These are phyloP conservation scores for Patiria pectinifera DNA, from an alignment of 53 echinoderm and acorn worm species.

Conservation along the genomic window DNA sequence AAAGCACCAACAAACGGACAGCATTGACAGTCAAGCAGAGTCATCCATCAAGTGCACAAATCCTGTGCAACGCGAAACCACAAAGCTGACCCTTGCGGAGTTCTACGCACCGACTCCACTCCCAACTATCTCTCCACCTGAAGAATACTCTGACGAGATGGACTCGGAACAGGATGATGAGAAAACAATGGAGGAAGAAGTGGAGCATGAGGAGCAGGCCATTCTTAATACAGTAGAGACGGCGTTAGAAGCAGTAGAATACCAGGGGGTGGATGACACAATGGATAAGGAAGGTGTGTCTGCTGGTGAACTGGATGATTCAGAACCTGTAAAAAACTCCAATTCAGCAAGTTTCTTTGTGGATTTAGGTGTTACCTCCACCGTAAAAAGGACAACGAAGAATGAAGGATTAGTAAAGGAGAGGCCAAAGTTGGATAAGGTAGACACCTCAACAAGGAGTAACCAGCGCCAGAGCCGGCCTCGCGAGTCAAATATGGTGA, in stretches of 20 bases:
- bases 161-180: conserved; percentile 18
- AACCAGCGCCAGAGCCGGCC: conserved; percentile 17
- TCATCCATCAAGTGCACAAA: neutral
- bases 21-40: neutral
- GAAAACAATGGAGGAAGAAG: neutral
- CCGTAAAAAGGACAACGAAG: neutral
- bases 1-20: neutral
- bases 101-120: conserved; percentile 95
- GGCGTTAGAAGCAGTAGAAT: conserved; percentile 11
- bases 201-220: conserved; percentile 19
- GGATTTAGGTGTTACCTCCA: neutral
- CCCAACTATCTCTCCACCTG: conserved; percentile 60
- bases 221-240: conserved; percentile 23
- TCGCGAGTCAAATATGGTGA: neutral
- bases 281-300: neutral
- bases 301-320: conserved; percentile 5
- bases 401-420: neutral
- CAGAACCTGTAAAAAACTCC: neutral
- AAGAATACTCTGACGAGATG: conserved; percentile 28
- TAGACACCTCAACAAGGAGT: neutral
- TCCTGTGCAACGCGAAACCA: conserved; percentile 57
- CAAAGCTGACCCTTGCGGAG: conserved; percentile 81
- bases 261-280: conserved; percentile 6
- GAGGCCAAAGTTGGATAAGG: neutral
- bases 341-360: conserved; percentile 37